A percentile compares a stretch with the other conserved stretches of the same genome.
These are phyloP conservation scores for Homarus gammarus DNA, from an alignment of 2,888 invertebrate species.

Conservation along the genomic window DNA sequence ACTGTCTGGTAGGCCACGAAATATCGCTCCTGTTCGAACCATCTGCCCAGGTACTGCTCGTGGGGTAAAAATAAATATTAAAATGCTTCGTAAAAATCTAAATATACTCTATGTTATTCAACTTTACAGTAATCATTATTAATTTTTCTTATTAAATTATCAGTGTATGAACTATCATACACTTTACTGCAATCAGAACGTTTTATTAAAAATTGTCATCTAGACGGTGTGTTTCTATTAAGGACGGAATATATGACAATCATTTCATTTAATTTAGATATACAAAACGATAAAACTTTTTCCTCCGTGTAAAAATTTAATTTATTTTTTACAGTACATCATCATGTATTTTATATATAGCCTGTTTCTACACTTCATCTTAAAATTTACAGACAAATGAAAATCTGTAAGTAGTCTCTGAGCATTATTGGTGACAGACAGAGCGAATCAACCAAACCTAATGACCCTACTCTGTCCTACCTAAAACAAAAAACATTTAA, in stretches of 20 bases:
- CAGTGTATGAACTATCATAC: not conserved
- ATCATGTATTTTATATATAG: too few relatives aligned
- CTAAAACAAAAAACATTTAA: not conserved
- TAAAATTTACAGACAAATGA: too few relatives aligned
- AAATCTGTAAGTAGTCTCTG: too few relatives aligned
- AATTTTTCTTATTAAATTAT: not conserved
- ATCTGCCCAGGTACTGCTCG: constrained; percentile 68
- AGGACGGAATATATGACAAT: too few relatives aligned
- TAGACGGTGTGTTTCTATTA: too few relatives aligned
- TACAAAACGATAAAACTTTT: too few relatives aligned
- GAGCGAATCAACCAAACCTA: not conserved
- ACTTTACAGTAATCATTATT: not conserved
- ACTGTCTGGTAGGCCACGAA: constrained; percentile 68
- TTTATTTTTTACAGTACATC: too few relatives aligned
- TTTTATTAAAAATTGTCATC: too few relatives aligned
- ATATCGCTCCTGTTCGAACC: constrained; percentile 72
- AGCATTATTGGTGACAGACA: not conserved
- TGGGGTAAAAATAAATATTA: not conserved
- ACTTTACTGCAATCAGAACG: not conserved
- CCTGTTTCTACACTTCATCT: too few relatives aligned
- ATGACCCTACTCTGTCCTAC: not conserved
- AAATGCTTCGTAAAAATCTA: not conserved
- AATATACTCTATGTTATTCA: not conserved
- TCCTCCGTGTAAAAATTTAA: too few relatives aligned
- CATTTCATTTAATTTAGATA: too few relatives aligned